A percentile compares a stretch with the other conserved stretches of the same genome.
Evolutionary conservation across 2,888 invertebrate species (phyloP).

Genomic region (Gibbula magus): DNA sequence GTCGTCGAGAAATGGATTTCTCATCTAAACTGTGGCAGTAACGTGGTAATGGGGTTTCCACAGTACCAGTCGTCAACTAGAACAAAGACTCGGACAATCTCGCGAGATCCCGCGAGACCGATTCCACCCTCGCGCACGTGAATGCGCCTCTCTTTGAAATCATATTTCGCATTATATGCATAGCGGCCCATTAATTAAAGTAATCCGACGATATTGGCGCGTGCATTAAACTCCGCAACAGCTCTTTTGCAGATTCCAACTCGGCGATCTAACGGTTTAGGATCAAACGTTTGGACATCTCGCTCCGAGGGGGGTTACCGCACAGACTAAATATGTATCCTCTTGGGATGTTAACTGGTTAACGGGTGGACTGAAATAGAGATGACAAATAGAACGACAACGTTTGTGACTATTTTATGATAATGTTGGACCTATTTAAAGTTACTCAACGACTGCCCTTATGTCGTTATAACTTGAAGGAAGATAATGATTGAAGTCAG

Average conservation of each 20-base stretch:
- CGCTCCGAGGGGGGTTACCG: background rate
- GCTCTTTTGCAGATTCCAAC: slow-evolving; percentile 13
- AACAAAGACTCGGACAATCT: slow-evolving; percentile 17
- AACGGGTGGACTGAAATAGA: no score
- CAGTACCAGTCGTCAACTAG: background rate
- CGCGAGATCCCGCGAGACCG: slow-evolving; percentile 15
- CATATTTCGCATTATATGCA: slow-evolving; percentile 25
- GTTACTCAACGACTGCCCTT: no score
- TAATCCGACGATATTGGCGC: slow-evolving; percentile 8
- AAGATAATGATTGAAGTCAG: no score
- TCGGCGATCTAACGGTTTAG: slow-evolving; percentile 19
- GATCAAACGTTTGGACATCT: slow-evolving; percentile 14
- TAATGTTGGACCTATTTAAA: no score
- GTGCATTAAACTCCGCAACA: slow-evolving; percentile 14
- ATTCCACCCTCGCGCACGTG: slow-evolving; percentile 3
- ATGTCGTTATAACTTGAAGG: no score
- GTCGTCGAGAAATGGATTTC: slow-evolving; percentile 19
- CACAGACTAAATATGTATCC: background rate
- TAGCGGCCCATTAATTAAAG: slow-evolving; percentile 22
- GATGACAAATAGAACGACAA: no score
- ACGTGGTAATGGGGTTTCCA: background rate
- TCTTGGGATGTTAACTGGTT: no score
- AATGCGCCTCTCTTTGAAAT: slow-evolving; percentile 15
- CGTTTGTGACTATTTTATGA: no score
- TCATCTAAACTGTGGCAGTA: slow-evolving; percentile 1